Evolutionary conservation across 2,113 vertebrate species (phyloP), one percentile per base, ranked within the genome.

Genomic region (Psittacus erithacus): DNA sequence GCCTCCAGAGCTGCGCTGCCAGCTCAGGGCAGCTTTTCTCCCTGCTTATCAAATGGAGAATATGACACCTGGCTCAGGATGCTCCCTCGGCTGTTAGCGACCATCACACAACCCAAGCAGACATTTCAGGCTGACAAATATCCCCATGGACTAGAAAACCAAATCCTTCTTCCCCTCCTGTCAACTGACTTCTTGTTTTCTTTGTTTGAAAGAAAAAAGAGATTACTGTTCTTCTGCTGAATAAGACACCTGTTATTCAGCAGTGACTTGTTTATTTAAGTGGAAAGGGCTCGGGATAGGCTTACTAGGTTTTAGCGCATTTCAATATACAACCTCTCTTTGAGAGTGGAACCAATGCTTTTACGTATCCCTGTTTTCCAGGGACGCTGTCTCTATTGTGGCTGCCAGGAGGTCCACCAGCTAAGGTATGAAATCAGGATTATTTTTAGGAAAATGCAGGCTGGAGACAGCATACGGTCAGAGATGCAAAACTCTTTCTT

Each of bases 361-460:
- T 80, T 64, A 44, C 35, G 17, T 35, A 78, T 47, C 38, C 35
- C 65, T 65, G 41, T 89, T 93, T 94, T 78, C 62, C 67, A 82
- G 67, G 83, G 44, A 92, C 38, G 69, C 31, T 84, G 24, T 5
- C 15, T 60, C 77, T 94, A 19, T 38, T 73, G 86, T 69, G 65
- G 74, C 88, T 95, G 73, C 77, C 82, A 69, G 65, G 85, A 95
- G 52, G 92, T 64, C 82, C 73, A 84, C 53, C 90, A 76, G 57
- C 86, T 95, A 94, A 86, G 84, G 86, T 94, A 95, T 91, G 91
- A 96, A 96, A 96, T 93, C 76, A 88, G 65, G 62, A 90, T 75
- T 95, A 94, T 93, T 96, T 97, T 96, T 87, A 95, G 92, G 90
- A 91, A 86, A 91, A 92, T 57, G 84, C 55, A 84, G 67, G 67